These are phyloP conservation scores for Centropus bengalensis DNA, from an alignment of 2,113 vertebrate species.

Conservation along the genomic window DNA sequence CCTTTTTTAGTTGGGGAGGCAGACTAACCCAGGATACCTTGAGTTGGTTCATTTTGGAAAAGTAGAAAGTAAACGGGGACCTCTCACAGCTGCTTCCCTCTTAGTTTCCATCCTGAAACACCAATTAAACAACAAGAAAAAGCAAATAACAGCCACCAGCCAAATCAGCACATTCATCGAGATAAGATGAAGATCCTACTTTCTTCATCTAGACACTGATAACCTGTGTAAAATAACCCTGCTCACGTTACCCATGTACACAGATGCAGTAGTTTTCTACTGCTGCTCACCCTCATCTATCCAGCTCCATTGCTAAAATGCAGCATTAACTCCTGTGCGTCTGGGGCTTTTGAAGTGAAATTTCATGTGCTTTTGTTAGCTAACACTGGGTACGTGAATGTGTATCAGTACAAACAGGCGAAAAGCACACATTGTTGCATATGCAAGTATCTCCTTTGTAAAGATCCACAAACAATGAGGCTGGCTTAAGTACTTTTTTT, in stretches of 20 bases:
- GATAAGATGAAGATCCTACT: not conserved
- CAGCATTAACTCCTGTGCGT: not conserved
- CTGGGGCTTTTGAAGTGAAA: not conserved
- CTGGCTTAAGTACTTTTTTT: not conserved
- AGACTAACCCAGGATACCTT: not conserved
- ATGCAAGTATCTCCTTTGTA: not conserved
- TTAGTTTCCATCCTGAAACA: not conserved
- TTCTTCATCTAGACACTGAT: not conserved
- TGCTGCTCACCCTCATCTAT: not conserved
- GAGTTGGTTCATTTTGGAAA: not conserved
- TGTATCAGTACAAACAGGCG: not conserved
- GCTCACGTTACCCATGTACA: not conserved
- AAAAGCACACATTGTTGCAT: rapidly evolving
- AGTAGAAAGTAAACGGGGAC: not conserved
- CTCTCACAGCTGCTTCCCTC: not conserved
- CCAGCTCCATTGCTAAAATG: rapidly evolving
- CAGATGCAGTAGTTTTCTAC: not conserved
- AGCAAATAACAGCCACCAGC: not conserved
- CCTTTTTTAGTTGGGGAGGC: not conserved
- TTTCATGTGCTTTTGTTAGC: rapidly evolving
- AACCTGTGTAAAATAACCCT: not conserved
- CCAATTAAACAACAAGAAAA: not conserved
- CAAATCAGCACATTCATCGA: not conserved
- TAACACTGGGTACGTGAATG: rapidly evolving
- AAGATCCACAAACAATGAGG: not conserved